phyloP scores from a whole-genome alignment of 2,797 vertebrate genomes.

The Gila robusta region DNA sequence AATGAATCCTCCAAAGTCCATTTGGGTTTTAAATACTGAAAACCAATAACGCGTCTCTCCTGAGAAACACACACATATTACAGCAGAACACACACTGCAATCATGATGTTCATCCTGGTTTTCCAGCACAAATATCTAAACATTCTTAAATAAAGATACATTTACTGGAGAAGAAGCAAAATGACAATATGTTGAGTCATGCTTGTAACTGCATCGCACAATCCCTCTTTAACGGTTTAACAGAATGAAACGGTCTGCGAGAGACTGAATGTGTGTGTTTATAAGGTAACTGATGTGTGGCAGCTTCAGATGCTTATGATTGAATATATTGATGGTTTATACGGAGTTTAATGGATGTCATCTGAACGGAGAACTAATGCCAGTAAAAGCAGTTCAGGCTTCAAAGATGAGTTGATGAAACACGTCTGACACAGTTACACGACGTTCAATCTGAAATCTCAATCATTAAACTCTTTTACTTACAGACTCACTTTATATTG shows the following conservation, averaged over 20 bases:
- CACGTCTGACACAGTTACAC: not conserved
- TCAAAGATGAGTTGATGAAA: not conserved
- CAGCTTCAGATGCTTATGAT: not conserved
- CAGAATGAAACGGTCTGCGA: accelerated
- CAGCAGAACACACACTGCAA: not conserved
- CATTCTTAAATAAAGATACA: not conserved
- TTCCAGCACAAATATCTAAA: not conserved
- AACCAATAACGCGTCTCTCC: slow-evolving; percentile 39
- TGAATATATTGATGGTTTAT: not conserved
- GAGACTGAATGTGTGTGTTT: not conserved
- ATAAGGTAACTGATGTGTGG: not conserved
- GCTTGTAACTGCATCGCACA: no score
- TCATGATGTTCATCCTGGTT: not conserved
- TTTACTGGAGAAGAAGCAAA: not conserved
- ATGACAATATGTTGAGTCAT: not conserved
- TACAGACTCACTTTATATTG: slow-evolving; percentile 15
- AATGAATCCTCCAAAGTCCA: slow-evolving; percentile 61
- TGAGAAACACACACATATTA: not conserved
- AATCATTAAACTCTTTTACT: slow-evolving; percentile 6
- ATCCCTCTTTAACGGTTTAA: no score
- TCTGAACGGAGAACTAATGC: not conserved
- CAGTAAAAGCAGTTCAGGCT: not conserved
- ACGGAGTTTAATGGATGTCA: not conserved
- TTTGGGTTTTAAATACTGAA: slow-evolving; percentile 52
- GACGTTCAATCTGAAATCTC: not conserved